Evolutionary conservation across 2,888 invertebrate genomes (phyloP).

Genomic region (Entomobrya proxima): DNA sequence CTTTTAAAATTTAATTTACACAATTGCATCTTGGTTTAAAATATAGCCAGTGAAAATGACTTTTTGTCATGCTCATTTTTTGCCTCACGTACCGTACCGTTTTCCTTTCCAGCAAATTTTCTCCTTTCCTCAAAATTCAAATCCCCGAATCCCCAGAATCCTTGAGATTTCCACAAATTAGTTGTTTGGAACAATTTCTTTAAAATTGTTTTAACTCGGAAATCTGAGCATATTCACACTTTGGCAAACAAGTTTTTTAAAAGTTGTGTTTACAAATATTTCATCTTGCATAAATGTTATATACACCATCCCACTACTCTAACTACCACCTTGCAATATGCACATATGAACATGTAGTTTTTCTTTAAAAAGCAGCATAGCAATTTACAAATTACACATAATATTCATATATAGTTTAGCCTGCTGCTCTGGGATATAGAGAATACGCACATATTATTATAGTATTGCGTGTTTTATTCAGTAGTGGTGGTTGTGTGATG

Average conservation of each 20-base stretch:
- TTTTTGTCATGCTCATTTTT: background rate
- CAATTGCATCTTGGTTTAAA: background rate
- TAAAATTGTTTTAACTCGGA: background rate
- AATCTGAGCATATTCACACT: background rate
- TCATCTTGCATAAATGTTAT: background rate
- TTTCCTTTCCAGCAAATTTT: background rate
- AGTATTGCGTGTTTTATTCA: too few relatives aligned
- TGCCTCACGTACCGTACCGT: background rate
- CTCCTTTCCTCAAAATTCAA: background rate
- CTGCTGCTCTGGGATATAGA: too few relatives aligned
- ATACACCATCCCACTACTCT: conserved; percentile 9
- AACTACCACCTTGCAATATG: background rate
- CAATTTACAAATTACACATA: conserved; percentile 12
- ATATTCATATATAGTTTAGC: conserved; percentile 18
- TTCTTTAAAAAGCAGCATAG: background rate
- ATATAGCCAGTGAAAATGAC: background rate
- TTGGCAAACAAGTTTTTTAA: background rate
- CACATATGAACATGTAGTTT: background rate
- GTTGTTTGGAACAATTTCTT: background rate
- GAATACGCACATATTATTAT: too few relatives aligned
- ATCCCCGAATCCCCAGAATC: background rate
- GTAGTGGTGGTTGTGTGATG: too few relatives aligned
- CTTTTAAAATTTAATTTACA: too few relatives aligned
- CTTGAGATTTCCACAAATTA: too few relatives aligned
- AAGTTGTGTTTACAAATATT: conserved; percentile 9